phyloP scores from a whole-genome alignment of 2,797 vertebrate genomes.

The Silurus aristotelis region DNA sequence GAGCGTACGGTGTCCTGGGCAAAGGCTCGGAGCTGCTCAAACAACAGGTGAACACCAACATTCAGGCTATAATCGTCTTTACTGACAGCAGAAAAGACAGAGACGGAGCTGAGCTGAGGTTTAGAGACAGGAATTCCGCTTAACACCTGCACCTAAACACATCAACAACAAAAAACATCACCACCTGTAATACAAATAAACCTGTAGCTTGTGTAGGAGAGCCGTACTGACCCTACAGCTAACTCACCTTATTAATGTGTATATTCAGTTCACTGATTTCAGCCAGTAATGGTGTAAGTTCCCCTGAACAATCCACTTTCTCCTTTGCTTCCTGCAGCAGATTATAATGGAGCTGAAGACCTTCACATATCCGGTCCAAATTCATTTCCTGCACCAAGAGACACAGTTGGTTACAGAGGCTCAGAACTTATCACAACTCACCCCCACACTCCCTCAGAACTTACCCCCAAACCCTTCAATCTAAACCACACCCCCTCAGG shows the following conservation, averaged over 20 bases:
- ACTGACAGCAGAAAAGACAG: slow-evolving; percentile 47
- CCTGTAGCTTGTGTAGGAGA: not conserved
- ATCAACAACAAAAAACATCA: not conserved
- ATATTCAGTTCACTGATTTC: slow-evolving; percentile 78
- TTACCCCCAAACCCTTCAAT: not conserved
- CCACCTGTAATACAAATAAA: not conserved
- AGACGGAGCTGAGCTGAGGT: not conserved
- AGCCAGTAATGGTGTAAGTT: slow-evolving; percentile 64
- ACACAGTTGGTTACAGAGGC: not conserved
- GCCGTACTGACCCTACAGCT: not conserved
- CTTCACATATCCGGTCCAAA: slow-evolving; percentile 70
- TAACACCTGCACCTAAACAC: slow-evolving; percentile 60
- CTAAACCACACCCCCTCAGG: not conserved
- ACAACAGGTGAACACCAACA: slow-evolving; percentile 61
- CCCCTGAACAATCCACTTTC: slow-evolving; percentile 46
- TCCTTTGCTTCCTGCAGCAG: slow-evolving; percentile 68
- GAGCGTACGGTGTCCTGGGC: slow-evolving; percentile 65
- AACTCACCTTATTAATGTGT: slow-evolving; percentile 64
- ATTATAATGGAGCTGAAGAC: slow-evolving; percentile 70
- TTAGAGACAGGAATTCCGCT: not conserved
- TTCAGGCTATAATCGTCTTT: slow-evolving; percentile 57
- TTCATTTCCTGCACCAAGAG: slow-evolving; percentile 71
- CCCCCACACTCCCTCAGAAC: not conserved
- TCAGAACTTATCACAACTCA: not conserved
- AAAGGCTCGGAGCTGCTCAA: slow-evolving; percentile 67